Percentiles rank a stretch among this genome's conserved stretches.
Conservation (phyloP, 1,140 invertebrate genomes). For the Drosophila kikkawai region DNA sequence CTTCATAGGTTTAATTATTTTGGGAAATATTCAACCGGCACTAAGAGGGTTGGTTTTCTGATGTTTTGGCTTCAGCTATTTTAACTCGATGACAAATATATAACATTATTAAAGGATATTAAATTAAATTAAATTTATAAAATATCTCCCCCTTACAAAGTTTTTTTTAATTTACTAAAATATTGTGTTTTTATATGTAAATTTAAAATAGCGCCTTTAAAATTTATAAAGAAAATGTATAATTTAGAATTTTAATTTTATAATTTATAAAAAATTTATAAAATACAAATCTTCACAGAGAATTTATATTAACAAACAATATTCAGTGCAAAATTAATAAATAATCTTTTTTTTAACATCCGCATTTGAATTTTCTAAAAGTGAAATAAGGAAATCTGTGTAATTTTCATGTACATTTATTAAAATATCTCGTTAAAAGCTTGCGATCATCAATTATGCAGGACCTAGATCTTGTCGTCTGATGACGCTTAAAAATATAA, state of each 20-base stretch:
- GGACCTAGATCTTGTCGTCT: not conserved
- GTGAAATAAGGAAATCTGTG: not conserved
- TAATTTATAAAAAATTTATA: too few species aligned
- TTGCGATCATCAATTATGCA: not conserved
- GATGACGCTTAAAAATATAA: not conserved
- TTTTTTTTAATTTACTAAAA: too few species aligned
- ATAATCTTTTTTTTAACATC: too few species aligned
- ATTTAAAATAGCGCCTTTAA: too few species aligned
- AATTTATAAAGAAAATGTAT: too few species aligned
- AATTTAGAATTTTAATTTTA: too few species aligned
- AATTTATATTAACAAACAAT: not conserved
- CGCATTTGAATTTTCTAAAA: not conserved
- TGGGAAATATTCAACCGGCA: not conserved
- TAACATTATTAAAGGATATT: too few species aligned
- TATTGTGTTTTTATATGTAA: too few species aligned
- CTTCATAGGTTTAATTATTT: not conserved
- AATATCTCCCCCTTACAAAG: too few species aligned
- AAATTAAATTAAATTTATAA: too few species aligned
- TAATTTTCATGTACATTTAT: not conserved
- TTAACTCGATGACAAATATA: not conserved
- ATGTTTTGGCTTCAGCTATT: not conserved
- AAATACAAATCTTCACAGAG: not conserved
- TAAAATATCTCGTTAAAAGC: too few species aligned
- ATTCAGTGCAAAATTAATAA: too few species aligned
- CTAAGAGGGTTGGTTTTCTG: not conserved